Base-by-base conservation (phyloP, 2,113 vertebrate genomes). In the Onychostoma macrolepis region DNA sequence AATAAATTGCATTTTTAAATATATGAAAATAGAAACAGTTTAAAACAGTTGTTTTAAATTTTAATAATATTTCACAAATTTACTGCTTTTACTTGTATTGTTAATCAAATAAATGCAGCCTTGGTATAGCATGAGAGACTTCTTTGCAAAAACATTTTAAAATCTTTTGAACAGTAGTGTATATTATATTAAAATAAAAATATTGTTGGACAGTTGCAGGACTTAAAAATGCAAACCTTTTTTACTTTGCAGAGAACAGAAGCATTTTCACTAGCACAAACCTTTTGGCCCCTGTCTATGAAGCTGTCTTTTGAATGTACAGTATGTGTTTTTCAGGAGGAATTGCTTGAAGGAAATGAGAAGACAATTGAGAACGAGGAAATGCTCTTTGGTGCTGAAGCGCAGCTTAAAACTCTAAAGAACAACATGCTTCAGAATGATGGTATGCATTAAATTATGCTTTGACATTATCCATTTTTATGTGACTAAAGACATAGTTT, bases 341-440 rank as follows among this genome's bases (percentile, higher is more conserved):
- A 87, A 81, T 78, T 71, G 65, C 69, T 76, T 67, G 84, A 43
- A 13, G 10, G 11, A 17, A 91, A 89, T 21, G 92, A 93, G 58
- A 84, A 79, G 0, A 91, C 92, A 0, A 86, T 91, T 2, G 91
- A 89, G 11, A 87, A 93, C 12, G 94, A 94, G 2, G 91, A 93
- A 33, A 92, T 88, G 0, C 0, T 92, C 63, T 92, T 92, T 13
- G 92, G 6, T 1, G 90, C 91, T 1, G 93, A 94, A 1, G 92
- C 95, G 7, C 91, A 97, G 38, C 83, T 99, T 80, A 94, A 94
- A 0, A 74, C 19, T 69, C 48, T 97, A 45, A 95, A 93, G 90
- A 92, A 96, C 81, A 97, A 85, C 92, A 94, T 97, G 95, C 92
- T 95, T 2, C 92, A 92, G 76, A 96, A 96, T 33, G 89, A 86